Conservation (phyloP, 2,888 invertebrate species). For the Ophioninae sp. region DNA sequence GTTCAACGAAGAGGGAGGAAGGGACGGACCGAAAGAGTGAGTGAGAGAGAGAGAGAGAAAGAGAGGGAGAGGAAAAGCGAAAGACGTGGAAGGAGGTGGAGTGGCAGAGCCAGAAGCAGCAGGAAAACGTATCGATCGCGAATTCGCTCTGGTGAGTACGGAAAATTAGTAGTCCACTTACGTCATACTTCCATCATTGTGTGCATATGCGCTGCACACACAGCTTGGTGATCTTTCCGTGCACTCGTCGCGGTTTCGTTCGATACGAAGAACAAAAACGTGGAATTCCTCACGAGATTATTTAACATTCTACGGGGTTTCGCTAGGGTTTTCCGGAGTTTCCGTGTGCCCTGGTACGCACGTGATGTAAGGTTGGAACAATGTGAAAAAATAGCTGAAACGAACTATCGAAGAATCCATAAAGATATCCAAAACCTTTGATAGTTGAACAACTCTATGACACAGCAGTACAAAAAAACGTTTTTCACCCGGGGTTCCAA, state of each 20-base stretch:
- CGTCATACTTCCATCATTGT: slow-evolving; percentile 1
- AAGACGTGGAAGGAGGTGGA: slow-evolving; percentile 1
- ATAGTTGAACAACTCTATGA: too few species aligned
- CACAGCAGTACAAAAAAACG: too few species aligned
- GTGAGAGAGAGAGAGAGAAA: slow-evolving; percentile 23
- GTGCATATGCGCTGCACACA: slow-evolving; percentile 5
- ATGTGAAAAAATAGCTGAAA: too few species aligned
- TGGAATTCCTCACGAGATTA: background rate
- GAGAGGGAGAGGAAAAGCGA: too few species aligned
- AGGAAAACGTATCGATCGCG: slow-evolving; percentile 60
- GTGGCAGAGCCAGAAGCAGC: slow-evolving; percentile 35
- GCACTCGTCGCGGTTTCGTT: background rate
- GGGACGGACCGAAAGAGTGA: slow-evolving; percentile 15
- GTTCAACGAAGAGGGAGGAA: slow-evolving; percentile 17
- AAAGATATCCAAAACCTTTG: too few species aligned
- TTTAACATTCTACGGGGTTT: too few species aligned
- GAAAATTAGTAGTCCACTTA: slow-evolving; percentile 60
- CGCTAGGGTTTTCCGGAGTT: too few species aligned
- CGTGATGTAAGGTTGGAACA: too few species aligned
- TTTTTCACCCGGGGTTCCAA: too few species aligned
- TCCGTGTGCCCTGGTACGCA: too few species aligned
- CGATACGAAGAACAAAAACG: slow-evolving; percentile 13
- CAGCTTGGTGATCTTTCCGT: background rate
- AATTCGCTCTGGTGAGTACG: slow-evolving; percentile 52
- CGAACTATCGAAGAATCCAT: too few species aligned